Evolutionary conservation across 2,113 vertebrate genomes (phyloP).

Genomic region (Melanocharis versteri): DNA sequence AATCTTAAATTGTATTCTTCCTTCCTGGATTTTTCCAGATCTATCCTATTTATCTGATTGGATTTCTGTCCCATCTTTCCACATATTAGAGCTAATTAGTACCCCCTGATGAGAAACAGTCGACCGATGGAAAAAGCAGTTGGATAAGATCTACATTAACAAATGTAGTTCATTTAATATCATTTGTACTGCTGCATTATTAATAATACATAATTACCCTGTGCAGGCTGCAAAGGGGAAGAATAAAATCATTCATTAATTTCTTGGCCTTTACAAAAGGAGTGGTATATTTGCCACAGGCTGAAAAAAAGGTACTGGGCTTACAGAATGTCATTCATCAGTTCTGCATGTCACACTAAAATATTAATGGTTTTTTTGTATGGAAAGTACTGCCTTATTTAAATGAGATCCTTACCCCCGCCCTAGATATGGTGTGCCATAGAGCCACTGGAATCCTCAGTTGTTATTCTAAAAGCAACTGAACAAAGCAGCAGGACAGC

Average conservation of each 20-base stretch:
- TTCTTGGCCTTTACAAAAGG: slow-evolving; percentile 72
- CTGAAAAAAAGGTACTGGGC: slow-evolving; percentile 26
- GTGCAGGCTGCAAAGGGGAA: slow-evolving; percentile 68
- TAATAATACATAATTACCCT: slow-evolving; percentile 83
- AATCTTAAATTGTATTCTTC: slow-evolving; percentile 53
- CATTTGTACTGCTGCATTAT: slow-evolving; percentile 83
- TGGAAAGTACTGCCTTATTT: slow-evolving; percentile 29
- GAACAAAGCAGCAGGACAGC: background rate
- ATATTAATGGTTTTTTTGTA: slow-evolving; percentile 38
- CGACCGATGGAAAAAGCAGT: slow-evolving; percentile 80
- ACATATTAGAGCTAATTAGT: slow-evolving; percentile 82
- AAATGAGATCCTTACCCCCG: background rate
- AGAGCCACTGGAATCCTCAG: background rate
- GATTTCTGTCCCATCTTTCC: slow-evolving; percentile 79
- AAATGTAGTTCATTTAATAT: slow-evolving; percentile 87
- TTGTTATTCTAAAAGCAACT: slow-evolving; percentile 13
- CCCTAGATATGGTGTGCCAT: background rate
- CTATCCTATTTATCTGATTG: slow-evolving; percentile 78
- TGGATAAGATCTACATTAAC: slow-evolving; percentile 84
- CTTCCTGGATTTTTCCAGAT: slow-evolving; percentile 74
- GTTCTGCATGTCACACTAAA: slow-evolving; percentile 38
- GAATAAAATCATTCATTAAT: slow-evolving; percentile 77
- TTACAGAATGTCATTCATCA: slow-evolving; percentile 51
- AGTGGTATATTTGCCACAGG: slow-evolving; percentile 53
- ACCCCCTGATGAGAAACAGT: slow-evolving; percentile 81